Evolutionary conservation across 2,113 vertebrate genomes (phyloP).

Genomic region (Equus przewalskii): DNA sequence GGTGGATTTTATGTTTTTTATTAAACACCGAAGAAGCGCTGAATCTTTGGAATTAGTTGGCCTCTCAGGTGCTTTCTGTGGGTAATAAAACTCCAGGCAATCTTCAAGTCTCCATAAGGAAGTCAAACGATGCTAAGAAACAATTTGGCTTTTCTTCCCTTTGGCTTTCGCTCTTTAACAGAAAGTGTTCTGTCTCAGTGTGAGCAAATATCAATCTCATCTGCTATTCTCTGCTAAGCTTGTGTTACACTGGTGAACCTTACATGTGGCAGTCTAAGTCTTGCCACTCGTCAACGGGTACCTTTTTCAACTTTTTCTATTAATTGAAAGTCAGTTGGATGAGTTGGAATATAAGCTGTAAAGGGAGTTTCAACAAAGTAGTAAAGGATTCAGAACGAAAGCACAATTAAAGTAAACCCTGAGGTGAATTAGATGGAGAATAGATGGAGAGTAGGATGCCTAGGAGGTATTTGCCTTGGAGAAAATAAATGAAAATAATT

Average conservation of each 20-base stretch:
- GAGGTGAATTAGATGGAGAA: background rate
- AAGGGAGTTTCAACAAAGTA: background rate
- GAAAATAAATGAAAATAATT: background rate
- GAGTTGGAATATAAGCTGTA: background rate
- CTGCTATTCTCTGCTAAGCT: background rate
- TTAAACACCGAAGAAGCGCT: conserved; percentile 76
- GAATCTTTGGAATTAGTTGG: conserved; percentile 75
- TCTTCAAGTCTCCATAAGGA: conserved; percentile 56
- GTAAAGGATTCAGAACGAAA: background rate
- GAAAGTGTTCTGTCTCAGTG: background rate
- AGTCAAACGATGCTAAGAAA: conserved; percentile 54
- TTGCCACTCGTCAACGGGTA: background rate
- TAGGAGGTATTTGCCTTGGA: background rate
- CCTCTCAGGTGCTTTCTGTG: conserved; percentile 69
- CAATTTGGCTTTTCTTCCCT: background rate
- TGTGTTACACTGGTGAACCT: too few relatives aligned
- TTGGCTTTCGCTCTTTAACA: background rate
- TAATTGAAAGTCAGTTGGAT: background rate
- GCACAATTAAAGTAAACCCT: background rate
- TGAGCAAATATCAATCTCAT: background rate
- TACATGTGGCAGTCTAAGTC: background rate
- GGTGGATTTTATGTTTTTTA: conserved; percentile 80
- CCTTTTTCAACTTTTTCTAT: background rate
- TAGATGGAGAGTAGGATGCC: background rate
- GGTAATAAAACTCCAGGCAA: conserved; percentile 75